Evolutionary conservation across 2,113 vertebrate genomes (phyloP).

Genomic region (Rhinolophus ferrumequinum): DNA sequence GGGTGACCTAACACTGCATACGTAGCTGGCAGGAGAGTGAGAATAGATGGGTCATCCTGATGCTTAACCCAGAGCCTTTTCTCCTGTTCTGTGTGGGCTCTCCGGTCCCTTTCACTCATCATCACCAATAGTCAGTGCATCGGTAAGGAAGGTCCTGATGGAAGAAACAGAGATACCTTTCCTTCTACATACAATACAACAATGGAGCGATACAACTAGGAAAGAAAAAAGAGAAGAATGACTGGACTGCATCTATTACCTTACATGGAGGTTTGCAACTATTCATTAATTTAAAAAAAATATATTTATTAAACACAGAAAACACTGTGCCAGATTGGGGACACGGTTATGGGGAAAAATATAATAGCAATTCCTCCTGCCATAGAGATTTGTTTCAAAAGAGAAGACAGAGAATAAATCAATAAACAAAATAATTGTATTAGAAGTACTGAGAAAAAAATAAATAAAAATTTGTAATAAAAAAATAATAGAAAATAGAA

Average conservation of each 20-base stretch:
- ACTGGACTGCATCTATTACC: neutral
- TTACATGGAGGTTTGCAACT: neutral
- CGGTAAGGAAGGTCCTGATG: neutral
- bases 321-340: neutral
- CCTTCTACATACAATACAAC: neutral
- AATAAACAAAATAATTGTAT: neutral
- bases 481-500: neutral
- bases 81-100: neutral
- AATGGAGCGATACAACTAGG: neutral
- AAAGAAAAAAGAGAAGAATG: neutral
- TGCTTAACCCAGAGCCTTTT: neutral
- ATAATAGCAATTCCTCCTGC: neutral
- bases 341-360: neutral
- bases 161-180: neutral
- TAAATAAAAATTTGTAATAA: neutral
- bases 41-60: neutral
- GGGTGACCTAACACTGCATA: neutral
- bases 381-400: neutral
- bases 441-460: neutral
- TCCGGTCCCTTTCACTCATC: neutral
- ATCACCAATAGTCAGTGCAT: neutral
- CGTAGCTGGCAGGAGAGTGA: neutral
- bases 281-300: neutral
- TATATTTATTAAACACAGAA: neutral
- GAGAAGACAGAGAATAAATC: neutral